Percentiles rank a stretch among this genome's conserved stretches.
phyloP scores from a whole-genome alignment of 2,797 vertebrate genomes.

The Mormyrops attenuatus region DNA sequence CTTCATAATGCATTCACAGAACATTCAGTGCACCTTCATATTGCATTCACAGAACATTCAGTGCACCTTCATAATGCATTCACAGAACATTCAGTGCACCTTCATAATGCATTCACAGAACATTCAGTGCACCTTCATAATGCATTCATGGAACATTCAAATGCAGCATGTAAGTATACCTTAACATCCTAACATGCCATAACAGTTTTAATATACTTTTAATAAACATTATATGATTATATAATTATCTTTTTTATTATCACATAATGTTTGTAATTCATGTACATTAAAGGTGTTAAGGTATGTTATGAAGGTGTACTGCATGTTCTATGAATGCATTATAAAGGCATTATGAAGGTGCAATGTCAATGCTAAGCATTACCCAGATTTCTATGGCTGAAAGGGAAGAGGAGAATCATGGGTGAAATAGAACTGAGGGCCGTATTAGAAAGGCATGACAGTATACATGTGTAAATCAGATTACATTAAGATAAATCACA shows the following conservation, averaged over 20 bases:
- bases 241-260: not conserved
- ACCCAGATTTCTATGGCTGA: not conserved
- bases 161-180: not conserved
- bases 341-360: not conserved
- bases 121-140: no score
- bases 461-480: not conserved
- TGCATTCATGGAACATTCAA: no score
- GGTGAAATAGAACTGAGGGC: not conserved
- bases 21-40: not conserved
- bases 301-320: not conserved
- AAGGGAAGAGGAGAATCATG: not conserved
- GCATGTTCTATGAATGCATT: not conserved
- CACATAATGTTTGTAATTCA: not conserved
- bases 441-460: not conserved
- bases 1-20: no score
- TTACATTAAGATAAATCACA: slow-evolving; percentile 8
- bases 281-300: not conserved
- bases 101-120: no score
- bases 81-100: no score
- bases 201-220: not conserved
- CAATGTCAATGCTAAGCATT: not conserved
- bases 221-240: not conserved
- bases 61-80: no score
- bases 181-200: not conserved
- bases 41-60: not conserved